Evolutionary conservation across 2,797 vertebrate species (phyloP).

Genomic region (Huso huso): DNA sequence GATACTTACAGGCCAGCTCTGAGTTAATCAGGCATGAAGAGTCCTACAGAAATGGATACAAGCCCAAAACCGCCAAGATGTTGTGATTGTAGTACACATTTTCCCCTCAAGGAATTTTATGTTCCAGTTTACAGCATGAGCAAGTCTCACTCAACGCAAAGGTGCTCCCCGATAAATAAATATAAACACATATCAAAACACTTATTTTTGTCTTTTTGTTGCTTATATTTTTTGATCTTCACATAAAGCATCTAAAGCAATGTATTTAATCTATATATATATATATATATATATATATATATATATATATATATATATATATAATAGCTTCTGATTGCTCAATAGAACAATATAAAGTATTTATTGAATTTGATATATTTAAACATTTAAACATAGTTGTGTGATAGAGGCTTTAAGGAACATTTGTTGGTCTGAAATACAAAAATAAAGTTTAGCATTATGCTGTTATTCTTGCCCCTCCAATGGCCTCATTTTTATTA

Average conservation of each 20-base stretch:
- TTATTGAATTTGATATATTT: too few species aligned
- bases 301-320: not conserved
- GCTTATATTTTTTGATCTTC: not conserved
- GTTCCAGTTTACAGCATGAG: slow-evolving; percentile 43
- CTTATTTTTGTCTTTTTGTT: too few species aligned
- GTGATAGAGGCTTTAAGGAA: too few species aligned
- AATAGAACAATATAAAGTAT: not conserved
- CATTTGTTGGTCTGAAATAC: too few species aligned
- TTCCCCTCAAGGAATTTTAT: slow-evolving; percentile 41
- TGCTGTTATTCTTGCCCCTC: too few species aligned
- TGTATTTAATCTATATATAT: not conserved
- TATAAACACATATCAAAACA: too few species aligned
- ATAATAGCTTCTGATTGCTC: not conserved
- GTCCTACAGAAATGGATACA: slow-evolving; percentile 29
- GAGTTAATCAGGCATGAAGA: slow-evolving; percentile 58
- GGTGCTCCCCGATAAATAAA: not conserved
- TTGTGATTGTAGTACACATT: slow-evolving; percentile 35
- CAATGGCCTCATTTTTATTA: too few species aligned
- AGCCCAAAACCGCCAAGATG: slow-evolving; percentile 32
- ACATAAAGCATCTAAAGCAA: not conserved
- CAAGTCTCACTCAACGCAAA: not conserved
- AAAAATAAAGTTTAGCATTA: too few species aligned
- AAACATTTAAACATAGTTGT: too few species aligned
- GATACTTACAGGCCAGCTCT: slow-evolving; percentile 48
- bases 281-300: not conserved